Evolutionary conservation across 2,797 vertebrate species (phyloP).

Genomic region (Coilia nasus): DNA sequence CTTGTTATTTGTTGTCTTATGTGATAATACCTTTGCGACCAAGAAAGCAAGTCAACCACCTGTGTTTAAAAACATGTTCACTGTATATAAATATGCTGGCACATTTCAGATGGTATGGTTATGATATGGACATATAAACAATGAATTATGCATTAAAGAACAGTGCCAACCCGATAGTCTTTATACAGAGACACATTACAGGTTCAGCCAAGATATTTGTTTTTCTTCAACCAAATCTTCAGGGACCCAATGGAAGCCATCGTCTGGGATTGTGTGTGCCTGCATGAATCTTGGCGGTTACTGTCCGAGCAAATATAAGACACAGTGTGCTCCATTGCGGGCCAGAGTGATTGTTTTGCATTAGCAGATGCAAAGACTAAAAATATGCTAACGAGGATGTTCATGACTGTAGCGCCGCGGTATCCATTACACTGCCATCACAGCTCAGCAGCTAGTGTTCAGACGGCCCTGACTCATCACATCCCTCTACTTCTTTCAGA

Average conservation of each 20-base stretch:
- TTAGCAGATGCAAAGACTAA: neutral
- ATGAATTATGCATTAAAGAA: conserved; percentile 18
- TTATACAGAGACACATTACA: neutral
- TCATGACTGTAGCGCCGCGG: neutral
- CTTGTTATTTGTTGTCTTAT: too few species aligned
- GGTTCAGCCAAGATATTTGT: neutral
- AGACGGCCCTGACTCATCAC: too few species aligned
- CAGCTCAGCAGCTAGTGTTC: neutral
- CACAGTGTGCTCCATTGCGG: neutral
- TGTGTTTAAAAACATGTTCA: neutral
- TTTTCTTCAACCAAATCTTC: neutral
- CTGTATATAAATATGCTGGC: neutral
- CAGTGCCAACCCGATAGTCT: neutral
- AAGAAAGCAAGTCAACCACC: neutral
- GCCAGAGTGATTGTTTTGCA: neutral
- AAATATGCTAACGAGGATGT: conserved; percentile 14
- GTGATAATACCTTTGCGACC: neutral
- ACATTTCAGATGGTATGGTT: neutral
- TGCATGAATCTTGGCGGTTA: neutral
- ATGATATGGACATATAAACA: neutral
- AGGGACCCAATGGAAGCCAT: neutral
- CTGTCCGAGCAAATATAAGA: neutral
- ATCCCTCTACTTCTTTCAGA: too few species aligned
- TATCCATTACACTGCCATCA: neutral
- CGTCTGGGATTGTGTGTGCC: neutral